These are phyloP conservation scores for Virgularia gustaviana DNA, from an alignment of 92 coral and sea anemone species.

Conservation along the genomic window DNA sequence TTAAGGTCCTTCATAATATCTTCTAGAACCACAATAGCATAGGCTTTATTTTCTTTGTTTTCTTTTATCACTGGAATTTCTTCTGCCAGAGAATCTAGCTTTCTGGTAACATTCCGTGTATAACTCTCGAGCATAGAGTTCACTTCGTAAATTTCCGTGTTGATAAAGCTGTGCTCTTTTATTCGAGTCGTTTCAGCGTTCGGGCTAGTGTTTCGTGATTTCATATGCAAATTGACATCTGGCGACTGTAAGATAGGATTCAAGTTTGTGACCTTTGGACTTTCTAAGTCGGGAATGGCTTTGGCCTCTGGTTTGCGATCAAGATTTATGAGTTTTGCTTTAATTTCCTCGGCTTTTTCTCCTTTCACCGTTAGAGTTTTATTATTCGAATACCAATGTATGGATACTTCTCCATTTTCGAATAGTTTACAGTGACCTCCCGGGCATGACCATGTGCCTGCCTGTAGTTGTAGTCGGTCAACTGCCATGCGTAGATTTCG, in stretches of 20 bases:
- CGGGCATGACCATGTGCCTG: neutral
- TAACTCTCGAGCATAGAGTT: conserved; percentile 2
- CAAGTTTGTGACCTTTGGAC: neutral
- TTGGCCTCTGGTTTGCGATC: neutral
- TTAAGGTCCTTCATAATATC: neutral
- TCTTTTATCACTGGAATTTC: neutral
- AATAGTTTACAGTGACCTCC: conserved; percentile 2
- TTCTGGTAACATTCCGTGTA: neutral
- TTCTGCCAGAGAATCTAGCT: neutral
- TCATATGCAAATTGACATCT: neutral
- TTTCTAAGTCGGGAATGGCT: neutral
- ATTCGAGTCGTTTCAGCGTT: neutral
- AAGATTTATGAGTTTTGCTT: neutral
- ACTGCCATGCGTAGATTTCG: too few relatives aligned
- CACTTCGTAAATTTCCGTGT: neutral
- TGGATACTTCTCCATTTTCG: neutral
- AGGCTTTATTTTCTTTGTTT: neutral
- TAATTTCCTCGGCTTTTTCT: neutral
- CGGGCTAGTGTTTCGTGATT: neutral
- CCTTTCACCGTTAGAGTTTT: neutral
- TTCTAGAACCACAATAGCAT: neutral
- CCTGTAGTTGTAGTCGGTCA: neutral
- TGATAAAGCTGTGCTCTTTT: neutral
- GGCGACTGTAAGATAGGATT: neutral
- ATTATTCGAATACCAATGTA: neutral